Evolutionary conservation across 2,797 vertebrate species (phyloP).

Genomic region (Amphiprion clarkii): DNA sequence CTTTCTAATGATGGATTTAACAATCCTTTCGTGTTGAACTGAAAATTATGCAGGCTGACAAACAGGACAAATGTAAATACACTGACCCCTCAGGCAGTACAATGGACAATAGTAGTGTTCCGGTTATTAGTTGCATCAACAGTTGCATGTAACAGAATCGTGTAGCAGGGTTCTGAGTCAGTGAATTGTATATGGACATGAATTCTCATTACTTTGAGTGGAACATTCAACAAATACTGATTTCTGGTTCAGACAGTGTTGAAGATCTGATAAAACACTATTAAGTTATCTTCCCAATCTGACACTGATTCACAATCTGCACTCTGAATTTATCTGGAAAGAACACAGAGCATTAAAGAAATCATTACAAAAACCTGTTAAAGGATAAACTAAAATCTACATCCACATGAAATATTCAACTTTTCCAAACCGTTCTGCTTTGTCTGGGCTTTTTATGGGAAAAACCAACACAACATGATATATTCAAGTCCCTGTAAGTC

Average conservation of each 20-base stretch:
- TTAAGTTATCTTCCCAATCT: not conserved
- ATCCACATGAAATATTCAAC: constrained; percentile 8
- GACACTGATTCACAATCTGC: constrained; percentile 17
- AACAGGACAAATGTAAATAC: no score
- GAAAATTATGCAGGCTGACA: not conserved
- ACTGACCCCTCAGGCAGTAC: no score
- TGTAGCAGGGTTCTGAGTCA: no score
- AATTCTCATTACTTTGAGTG: not conserved
- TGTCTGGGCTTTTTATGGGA: not conserved
- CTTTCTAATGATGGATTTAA: constrained; percentile 38
- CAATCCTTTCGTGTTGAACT: constrained; percentile 11
- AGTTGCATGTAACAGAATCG: not conserved
- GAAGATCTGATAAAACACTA: constrained; percentile 18
- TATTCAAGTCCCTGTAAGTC: not conserved
- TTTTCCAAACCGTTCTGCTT: not conserved
- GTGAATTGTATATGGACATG: not conserved
- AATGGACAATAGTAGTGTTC: no score
- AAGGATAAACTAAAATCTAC: not conserved
- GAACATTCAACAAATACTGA: not conserved
- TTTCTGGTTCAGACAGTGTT: not conserved
- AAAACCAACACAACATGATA: not conserved
- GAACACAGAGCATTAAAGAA: not conserved
- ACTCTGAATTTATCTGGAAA: constrained; percentile 6
- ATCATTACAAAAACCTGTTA: not conserved
- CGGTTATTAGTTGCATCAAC: no score